A percentile compares a stretch with the other conserved stretches of the same genome.
These are phyloP conservation scores for Ibidorhyncha struthersii DNA, from an alignment of 2,113 vertebrate species.

Conservation along the genomic window DNA sequence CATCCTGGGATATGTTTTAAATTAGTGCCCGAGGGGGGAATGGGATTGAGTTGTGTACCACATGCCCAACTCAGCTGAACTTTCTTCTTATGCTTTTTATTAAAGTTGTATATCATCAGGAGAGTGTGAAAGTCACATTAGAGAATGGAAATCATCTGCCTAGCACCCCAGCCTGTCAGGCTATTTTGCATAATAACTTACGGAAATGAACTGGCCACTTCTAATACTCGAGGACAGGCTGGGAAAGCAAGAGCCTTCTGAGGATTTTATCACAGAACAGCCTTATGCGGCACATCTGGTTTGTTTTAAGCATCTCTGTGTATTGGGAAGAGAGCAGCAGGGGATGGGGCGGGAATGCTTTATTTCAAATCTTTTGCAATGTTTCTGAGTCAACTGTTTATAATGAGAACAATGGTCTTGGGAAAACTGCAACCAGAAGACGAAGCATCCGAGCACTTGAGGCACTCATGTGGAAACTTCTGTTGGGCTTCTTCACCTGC, in stretches of 20 bases:
- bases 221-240: not conserved
- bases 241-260: slow-evolving; percentile 17
- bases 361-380: slow-evolving; percentile 50
- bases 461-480: slow-evolving; percentile 34
- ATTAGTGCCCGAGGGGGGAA: not conserved
- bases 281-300: slow-evolving; percentile 63
- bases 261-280: not conserved
- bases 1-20: not conserved
- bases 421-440: slow-evolving; percentile 54
- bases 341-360: slow-evolving; percentile 8
- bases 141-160: not conserved
- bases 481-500: not conserved
- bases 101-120: slow-evolving; percentile 76
- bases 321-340: slow-evolving; percentile 49
- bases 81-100: slow-evolving; percentile 73
- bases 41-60: not conserved
- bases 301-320: slow-evolving; percentile 53
- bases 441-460: not conserved
- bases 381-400: slow-evolving; percentile 39
- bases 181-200: slow-evolving; percentile 35
- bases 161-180: not conserved
- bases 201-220: slow-evolving; percentile 53
- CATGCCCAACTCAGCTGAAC: slow-evolving; percentile 42
- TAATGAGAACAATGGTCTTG: slow-evolving; percentile 57
- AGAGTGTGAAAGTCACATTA: slow-evolving; percentile 45